These are phyloP conservation scores for Sympetrum striolatum DNA, from an alignment of 2,888 invertebrate genomes.

Conservation along the genomic window DNA sequence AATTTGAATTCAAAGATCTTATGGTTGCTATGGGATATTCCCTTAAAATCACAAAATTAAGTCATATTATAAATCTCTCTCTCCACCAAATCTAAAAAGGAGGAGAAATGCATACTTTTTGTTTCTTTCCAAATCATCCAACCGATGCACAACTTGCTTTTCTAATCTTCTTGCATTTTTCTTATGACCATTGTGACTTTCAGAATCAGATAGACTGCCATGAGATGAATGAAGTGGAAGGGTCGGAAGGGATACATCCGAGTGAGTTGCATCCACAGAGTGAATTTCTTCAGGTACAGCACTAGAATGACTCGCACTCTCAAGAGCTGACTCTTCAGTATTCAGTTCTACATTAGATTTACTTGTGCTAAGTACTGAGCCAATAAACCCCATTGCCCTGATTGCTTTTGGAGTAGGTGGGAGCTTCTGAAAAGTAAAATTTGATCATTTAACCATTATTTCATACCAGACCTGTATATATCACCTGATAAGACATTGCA, in stretches of 20 bases:
- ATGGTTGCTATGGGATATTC: neutral
- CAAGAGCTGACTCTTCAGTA: slow-evolving; percentile 8
- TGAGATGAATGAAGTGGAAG: neutral
- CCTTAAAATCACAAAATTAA: neutral
- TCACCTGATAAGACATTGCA: neutral
- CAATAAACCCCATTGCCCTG: neutral
- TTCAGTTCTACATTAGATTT: neutral
- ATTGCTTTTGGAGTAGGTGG: slow-evolving; percentile 23
- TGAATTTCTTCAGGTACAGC: neutral
- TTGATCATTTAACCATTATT: too few relatives aligned
- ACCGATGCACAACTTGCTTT: slow-evolving; percentile 13
- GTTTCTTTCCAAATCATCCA: slow-evolving; percentile 23
- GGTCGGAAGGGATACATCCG: neutral
- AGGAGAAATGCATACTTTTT: slow-evolving; percentile 1
- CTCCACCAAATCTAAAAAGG: neutral
- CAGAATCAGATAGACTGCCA: slow-evolving; percentile 5
- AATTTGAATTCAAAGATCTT: neutral
- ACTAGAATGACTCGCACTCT: slow-evolving; percentile 2
- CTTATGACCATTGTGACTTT: neutral
- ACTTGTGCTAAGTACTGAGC: neutral
- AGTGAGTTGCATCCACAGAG: neutral
- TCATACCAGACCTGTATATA: too few relatives aligned
- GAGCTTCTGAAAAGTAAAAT: neutral
- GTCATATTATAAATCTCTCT: neutral
- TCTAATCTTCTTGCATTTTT: neutral